Base-by-base conservation (phyloP, 2,113 vertebrate species). In the Cyanoliseus patagonus region DNA sequence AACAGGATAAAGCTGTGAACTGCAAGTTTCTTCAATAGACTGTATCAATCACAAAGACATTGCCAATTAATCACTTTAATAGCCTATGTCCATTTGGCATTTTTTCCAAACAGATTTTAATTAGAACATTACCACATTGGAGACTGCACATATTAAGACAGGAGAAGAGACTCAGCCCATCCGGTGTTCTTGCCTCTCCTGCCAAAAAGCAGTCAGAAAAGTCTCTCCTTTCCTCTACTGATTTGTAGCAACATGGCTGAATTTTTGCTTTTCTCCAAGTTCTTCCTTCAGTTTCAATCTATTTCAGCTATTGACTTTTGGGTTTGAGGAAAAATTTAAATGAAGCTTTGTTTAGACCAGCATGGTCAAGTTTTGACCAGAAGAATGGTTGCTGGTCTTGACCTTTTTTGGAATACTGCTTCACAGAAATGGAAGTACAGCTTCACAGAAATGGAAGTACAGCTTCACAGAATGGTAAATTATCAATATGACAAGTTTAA, bases 41-140 rank as follows among this genome's bases (percentile, higher is more conserved):
- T 6, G 0, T 51, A 75, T 90, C 88, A 90, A 74, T 84, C 72
- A 92, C 49, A 74, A 57, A 94, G 62, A 81, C 63, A 86, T 42
- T 87, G 61, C 31, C 66, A 67, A 81, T 85, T 74, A 93, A 31
- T 82, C 62, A 49, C 62, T 92, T 93, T 62, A 92, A 85, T 42
- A 85, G 46, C 13, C 78, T 72, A 39, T 76, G 78, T 55, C 75
- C 76, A 69, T 85, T 92, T 95, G 86, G 83, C 83, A 76, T 37
- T 94, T 85, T 94, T 64, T 70, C 55, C 69, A 83, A 94, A 68
- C 37, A 90, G 74, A 61, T 94, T 94, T 95, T 37, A 80, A 55
- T 77, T 86, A 78, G 63, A 82, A 51, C 7, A 11, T 81, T 70
- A 33, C 52, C 83, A 6, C 42, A 31, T 42, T 67, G 75, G 46